A percentile compares a stretch with the other conserved stretches of the same genome.
Evolutionary conservation across 1,140 invertebrate genomes (phyloP).

Genomic region (Lamellibrachia luymesi): DNA sequence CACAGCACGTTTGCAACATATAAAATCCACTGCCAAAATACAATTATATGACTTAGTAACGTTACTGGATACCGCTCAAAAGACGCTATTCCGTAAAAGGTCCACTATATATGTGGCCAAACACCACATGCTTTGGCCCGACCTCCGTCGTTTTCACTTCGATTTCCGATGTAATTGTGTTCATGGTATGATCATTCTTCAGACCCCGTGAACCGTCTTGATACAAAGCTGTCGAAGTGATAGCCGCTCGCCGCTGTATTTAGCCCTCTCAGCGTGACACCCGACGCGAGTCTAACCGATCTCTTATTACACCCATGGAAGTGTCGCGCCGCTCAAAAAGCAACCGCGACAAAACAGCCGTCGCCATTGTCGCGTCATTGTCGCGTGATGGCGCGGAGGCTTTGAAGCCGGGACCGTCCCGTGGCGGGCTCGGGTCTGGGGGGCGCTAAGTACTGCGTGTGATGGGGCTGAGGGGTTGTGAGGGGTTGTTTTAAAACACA

Average conservation of each 20-base stretch:
- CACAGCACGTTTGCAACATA: neutral
- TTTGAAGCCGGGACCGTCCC: neutral
- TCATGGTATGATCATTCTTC: neutral
- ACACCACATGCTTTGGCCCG: neutral
- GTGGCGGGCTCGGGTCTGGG: neutral
- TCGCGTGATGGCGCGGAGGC: too few species aligned
- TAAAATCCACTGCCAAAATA: neutral
- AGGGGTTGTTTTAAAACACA: conserved; percentile 5
- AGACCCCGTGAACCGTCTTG: neutral
- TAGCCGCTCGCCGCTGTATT: neutral
- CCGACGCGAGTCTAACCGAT: neutral
- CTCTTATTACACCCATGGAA: neutral
- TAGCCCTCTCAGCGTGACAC: neutral
- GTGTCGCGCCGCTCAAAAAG: neutral
- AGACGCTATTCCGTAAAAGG: neutral
- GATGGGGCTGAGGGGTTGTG: neutral
- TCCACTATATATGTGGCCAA: neutral
- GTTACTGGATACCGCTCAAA: neutral
- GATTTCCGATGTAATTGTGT: neutral
- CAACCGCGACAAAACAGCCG: neutral
- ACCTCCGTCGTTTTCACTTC: neutral
- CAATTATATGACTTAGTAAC: neutral
- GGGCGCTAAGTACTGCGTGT: neutral
- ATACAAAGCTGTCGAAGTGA: neutral
- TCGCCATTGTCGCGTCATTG: neutral